Base-by-base conservation (phyloP, 2,888 invertebrate genomes). In the Elegia similella region DNA sequence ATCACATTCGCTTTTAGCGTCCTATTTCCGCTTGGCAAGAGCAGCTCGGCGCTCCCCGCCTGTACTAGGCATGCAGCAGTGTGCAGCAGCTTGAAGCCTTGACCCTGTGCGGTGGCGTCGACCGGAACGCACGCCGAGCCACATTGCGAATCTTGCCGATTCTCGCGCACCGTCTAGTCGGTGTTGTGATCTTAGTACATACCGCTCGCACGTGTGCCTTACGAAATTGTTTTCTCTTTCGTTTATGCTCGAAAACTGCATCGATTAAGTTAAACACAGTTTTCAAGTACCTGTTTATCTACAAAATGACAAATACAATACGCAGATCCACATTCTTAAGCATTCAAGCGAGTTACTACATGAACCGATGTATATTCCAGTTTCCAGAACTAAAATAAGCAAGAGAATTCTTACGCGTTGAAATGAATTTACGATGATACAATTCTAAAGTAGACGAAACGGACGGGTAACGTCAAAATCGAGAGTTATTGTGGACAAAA, bases 91-190 rank as follows among this genome's bases (percentile, higher is more conserved):
- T 50, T 75, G 77, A 88, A 88, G 85, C 91, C 91, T 91, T 91
- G 91, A 91, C 89, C 91, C 90, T 90, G 89, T 80, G 82, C 83
- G 88, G 87, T 88, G 90, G 89, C 91, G 91, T 82, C 91, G 91
- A 91, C 91, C 91, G 89, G 87, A 88, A 89, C 89, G 90, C 83
- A 81, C 85, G 81, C 83, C 81, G 82, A 80, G 81, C 80, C 74
- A 80, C 84, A 82, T 78, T 80, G 86, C 84, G 80, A 86, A 84
- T 86, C 83, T 85, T 78, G 82, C 76, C 80, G 82, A 84, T 84
- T 83, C 83, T 80, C 80, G 75, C 77, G 76, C 76, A 77, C 70
- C 70, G 74, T 81, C 79, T 80, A 79, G 80, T 72, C 79, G 67
- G 67, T 80, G 77, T 79, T 87, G 84, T 77, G 78, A 75, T 84